Conservation (phyloP, 2,797 vertebrate species). For the Acrocephalus scirpaceus region DNA sequence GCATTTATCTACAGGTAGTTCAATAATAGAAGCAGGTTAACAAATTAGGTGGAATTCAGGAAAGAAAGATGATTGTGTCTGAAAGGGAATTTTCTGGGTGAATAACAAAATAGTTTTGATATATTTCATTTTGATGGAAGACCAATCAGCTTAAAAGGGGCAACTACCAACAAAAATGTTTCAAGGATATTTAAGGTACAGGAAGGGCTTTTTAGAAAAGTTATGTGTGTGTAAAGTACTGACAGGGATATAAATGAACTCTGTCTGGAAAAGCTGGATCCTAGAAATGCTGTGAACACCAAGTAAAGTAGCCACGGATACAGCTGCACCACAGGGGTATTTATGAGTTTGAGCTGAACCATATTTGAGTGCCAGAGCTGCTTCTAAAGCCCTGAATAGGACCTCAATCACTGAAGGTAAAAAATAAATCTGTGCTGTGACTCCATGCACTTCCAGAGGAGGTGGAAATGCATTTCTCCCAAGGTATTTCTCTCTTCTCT, state of each 20-base stretch:
- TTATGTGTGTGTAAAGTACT: neutral
- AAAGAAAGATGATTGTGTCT: conserved; percentile 37
- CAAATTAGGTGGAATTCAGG: conserved; percentile 31
- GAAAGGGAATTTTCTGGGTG: conserved; percentile 46
- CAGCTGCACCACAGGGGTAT: neutral
- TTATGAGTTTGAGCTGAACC: neutral
- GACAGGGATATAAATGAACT: neutral
- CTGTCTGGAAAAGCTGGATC: neutral
- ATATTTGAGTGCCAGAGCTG: accelerated
- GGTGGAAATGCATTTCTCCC: neutral
- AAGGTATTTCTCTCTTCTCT: neutral
- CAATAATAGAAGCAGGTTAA: conserved; percentile 21
- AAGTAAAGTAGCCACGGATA: neutral
- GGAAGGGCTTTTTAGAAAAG: conserved; percentile 18
- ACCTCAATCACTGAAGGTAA: neutral
- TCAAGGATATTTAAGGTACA: conserved; percentile 31
- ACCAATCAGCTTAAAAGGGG: conserved; percentile 6
- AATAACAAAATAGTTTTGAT: conserved; percentile 52
- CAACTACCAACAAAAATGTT: conserved; percentile 3
- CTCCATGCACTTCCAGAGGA: neutral
- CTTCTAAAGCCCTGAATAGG: neutral
- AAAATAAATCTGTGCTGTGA: neutral
- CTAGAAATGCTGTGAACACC: neutral
- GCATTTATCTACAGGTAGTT: neutral
- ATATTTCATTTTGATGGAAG: conserved; percentile 53